Base-by-base conservation (phyloP, 2,888 invertebrate genomes). In the Cheilosia soror region DNA sequence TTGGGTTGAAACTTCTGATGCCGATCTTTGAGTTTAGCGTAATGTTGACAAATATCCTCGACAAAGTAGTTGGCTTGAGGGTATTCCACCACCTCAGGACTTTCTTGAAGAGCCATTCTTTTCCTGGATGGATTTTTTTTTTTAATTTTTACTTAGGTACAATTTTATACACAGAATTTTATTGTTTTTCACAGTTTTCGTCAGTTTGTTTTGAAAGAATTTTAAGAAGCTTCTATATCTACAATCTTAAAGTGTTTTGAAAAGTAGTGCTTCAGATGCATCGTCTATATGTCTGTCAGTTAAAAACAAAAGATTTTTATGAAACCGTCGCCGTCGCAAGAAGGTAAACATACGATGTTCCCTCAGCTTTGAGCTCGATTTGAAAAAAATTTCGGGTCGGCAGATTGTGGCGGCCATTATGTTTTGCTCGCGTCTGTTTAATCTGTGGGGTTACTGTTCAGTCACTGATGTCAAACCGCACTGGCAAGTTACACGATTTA, bases 1-100 rank as follows among this genome's bases (percentile, higher is more conserved):
- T 55, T 79, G 1, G 78, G 78, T 11, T 83, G 83, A 1, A 79
- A 9, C 2, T 55, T 13, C 6, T 31, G 13, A 4, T 42, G 55
- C 0, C 83, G 62, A 5, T 9, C 2, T n/a, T 5, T 7, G 2
- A 82, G 44, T 9, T 31, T 66, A 4, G 15, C 33, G 13, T 66
- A 71, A 27, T 82, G 44, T 1, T 13, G 25, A 31, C 40, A 72
- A 40, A 82, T 72, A 6, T 66, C 58, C n/a, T 31, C 15, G 0
- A 31, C 25, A 15, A 69, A 65, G 51, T 13, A 13, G 5, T 44
- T 37, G 37, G 37, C 11, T 37, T 37, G 11, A 37, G 11, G 37
- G 37, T 37, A 11, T 37, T 37, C 11, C 37, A 15, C 44, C 2
- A 44, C 49, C 9, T 65, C 55, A 5, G 29, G 7, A 2, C 13